Percentiles rank a stretch among this genome's conserved stretches.
phyloP scores from a whole-genome alignment of 2,113 vertebrate genomes.

The Geococcyx californianus region DNA sequence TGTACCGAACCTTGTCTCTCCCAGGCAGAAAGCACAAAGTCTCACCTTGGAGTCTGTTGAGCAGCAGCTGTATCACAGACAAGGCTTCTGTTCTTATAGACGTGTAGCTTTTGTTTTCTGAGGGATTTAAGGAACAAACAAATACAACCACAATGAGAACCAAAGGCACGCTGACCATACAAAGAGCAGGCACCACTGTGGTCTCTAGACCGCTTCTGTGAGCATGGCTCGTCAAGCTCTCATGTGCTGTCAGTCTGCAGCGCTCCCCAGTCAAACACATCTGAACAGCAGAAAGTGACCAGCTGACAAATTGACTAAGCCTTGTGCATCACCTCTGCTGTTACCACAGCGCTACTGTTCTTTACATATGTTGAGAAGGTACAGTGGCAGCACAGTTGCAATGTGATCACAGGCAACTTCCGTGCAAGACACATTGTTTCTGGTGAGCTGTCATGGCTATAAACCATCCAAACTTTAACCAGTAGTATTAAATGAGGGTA shows the following conservation, averaged over 20 bases:
- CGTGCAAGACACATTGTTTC: rapidly evolving
- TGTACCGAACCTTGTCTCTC: neutral
- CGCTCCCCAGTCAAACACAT: neutral
- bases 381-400: neutral
- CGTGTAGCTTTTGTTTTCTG: conserved; percentile 97
- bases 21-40: neutral
- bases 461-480: neutral
- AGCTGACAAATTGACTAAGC: neutral
- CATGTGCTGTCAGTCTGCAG: neutral
- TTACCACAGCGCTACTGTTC: neutral
- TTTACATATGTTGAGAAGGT: neutral
- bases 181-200: neutral
- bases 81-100: conserved; percentile 95
- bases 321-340: neutral
- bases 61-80: conserved; percentile 89
- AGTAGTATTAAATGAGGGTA: neutral
- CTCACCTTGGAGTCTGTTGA: conserved; percentile 90
- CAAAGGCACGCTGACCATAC: neutral
- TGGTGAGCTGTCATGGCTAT: neutral
- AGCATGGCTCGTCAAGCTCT: neutral
- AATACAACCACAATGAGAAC: neutral
- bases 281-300: neutral
- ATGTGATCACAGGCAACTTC: neutral
- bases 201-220: neutral
- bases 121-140: neutral